Percentiles rank a stretch among this genome's conserved stretches.
These are phyloP conservation scores for Pollenia angustigena DNA, from an alignment of 2,888 invertebrate species.

Conservation along the genomic window DNA sequence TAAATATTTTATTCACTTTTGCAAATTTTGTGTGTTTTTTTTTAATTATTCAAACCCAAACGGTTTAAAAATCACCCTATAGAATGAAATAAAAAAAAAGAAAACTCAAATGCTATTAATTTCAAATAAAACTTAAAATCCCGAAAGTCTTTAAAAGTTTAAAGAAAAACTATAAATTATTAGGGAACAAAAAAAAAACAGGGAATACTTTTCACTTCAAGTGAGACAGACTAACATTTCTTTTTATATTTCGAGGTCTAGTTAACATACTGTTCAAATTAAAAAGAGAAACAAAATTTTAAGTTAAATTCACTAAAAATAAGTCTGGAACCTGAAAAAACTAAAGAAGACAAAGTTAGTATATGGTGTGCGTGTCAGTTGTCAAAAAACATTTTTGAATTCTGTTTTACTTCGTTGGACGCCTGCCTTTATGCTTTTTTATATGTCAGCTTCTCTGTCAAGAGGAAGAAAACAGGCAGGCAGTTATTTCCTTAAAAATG, in stretches of 20 bases:
- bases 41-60: too few relatives aligned
- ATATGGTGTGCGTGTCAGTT: constrained; percentile 56
- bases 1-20: too few relatives aligned
- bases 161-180: background rate
- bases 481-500: constrained; percentile 42
- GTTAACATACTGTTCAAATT: constrained; percentile 32
- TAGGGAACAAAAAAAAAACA: background rate
- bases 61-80: too few relatives aligned
- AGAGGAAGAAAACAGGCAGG: constrained; percentile 28
- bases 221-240: constrained; percentile 3
- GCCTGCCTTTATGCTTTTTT: constrained; percentile 26
- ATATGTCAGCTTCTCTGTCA: background rate
- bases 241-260: constrained; percentile 30
- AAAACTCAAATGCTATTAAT: constrained; percentile 14
- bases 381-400: constrained; percentile 36
- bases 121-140: constrained; percentile 25
- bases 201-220: background rate
- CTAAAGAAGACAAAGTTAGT: constrained; percentile 30
- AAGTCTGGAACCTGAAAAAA: background rate
- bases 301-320: background rate
- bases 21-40: too few relatives aligned
- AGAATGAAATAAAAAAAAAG: background rate
- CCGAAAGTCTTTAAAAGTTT: background rate
- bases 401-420: constrained; percentile 29
- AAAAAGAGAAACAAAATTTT: constrained; percentile 9